A percentile compares a stretch with the other conserved stretches of the same genome.
Conservation (phyloP, 2,888 invertebrate genomes). For the Quadriops clusia region DNA sequence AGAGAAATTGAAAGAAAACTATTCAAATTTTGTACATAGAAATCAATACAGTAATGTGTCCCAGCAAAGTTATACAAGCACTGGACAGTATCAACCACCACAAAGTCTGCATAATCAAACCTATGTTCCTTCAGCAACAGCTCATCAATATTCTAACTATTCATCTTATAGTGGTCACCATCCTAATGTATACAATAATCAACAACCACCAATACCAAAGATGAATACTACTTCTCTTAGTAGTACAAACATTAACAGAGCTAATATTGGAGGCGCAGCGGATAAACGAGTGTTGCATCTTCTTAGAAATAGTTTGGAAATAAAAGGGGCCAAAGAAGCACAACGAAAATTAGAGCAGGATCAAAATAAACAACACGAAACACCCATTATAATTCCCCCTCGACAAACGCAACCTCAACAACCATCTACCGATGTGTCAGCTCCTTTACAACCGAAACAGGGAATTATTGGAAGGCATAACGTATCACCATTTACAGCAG, state of each 20-base stretch:
- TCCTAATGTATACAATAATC: constrained; percentile 20
- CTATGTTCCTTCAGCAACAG: constrained; percentile 28
- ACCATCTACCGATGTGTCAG: constrained; percentile 34
- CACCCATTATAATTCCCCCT: constrained; percentile 13
- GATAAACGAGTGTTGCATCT: constrained; percentile 56
- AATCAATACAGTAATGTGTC: constrained; percentile 8
- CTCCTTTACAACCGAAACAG: constrained; percentile 37
- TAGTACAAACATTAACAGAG: constrained; percentile 19
- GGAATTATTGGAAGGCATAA: constrained; percentile 40
- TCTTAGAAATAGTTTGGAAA: constrained; percentile 59
- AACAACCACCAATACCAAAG: constrained; percentile 16
- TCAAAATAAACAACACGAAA: constrained; percentile 20
- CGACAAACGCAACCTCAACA: constrained; percentile 30
- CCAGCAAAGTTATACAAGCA: constrained; percentile 12
- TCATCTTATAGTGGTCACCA: constrained; percentile 11
- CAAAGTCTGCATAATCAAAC: constrained; percentile 28
- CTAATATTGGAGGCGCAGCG: constrained; percentile 16
- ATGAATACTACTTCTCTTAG: constrained; percentile 25
- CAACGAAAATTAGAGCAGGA: constrained; percentile 38
- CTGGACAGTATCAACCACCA: constrained; percentile 20
- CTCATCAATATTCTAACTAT: constrained; percentile 28
- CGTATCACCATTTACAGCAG: constrained; percentile 44
- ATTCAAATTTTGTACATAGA: constrained; percentile 6
- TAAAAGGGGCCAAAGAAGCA: constrained; percentile 45
- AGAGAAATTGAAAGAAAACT: too few relatives aligned